Percentiles rank a stretch among this genome's conserved stretches.
These are phyloP conservation scores for Pomacea canaliculata DNA, from an alignment of 2,888 invertebrate species.

Conservation along the genomic window DNA sequence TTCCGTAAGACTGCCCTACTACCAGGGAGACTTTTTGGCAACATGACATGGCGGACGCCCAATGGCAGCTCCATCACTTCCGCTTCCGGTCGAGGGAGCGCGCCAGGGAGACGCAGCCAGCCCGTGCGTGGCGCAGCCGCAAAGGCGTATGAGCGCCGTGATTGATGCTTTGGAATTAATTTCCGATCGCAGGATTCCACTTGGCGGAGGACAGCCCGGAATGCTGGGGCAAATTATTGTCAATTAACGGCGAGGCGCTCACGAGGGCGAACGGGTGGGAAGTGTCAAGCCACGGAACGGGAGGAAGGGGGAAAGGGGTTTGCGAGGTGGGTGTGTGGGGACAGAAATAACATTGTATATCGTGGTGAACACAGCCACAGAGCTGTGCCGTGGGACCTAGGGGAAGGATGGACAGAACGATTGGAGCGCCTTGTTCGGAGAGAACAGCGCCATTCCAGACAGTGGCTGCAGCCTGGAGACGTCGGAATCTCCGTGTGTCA, in stretches of 20 bases:
- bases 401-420: no score
- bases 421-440: no score
- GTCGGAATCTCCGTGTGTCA: no score
- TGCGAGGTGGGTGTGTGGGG: no score
- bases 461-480: no score
- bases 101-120: slow-evolving; percentile 18
- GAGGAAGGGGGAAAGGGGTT: no score
- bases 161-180: slow-evolving; percentile 26
- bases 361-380: no score
- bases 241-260: slow-evolving; percentile 13
- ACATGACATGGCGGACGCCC: slow-evolving; percentile 17
- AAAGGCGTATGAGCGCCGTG: slow-evolving; percentile 21
- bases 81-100: slow-evolving; percentile 18
- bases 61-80: slow-evolving; percentile 22
- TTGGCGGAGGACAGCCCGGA: background rate
- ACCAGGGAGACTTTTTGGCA: slow-evolving; percentile 20
- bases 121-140: slow-evolving; percentile 9
- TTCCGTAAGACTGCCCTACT: no score
- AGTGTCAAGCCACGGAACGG: no score
- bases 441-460: no score
- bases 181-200: slow-evolving; percentile 17
- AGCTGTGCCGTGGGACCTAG: no score
- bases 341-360: no score
- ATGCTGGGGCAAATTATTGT: slow-evolving; percentile 12
- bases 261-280: background rate